Evolutionary conservation across 2,113 vertebrate species (phyloP), one percentile per base, ranked within the genome.

Genomic region (Lepidiolamprologus cunningtoni): DNA sequence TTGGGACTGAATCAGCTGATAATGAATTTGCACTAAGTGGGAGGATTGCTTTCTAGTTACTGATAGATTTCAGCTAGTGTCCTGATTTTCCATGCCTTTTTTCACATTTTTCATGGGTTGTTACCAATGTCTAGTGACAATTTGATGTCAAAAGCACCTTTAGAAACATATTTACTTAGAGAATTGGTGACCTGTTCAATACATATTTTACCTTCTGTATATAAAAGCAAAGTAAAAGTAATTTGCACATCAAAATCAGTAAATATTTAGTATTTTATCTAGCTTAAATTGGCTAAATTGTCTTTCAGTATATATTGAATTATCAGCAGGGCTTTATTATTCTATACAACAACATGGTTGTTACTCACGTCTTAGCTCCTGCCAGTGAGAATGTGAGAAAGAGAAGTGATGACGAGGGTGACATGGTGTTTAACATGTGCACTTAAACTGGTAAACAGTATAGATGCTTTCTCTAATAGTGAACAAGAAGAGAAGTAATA

Each of bases 11-110:
- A 63, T n/a, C 31, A n/a, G 31, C 31, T 63, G 58, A 63, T 61
- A 61, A 33, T 61, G 16, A 61, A 63, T 63, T 63, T 63, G 31
- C 58, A 35, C 58, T 2, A 35, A 35, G 58, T n/a, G 31, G 61
- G 31, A 66, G 61, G 61, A 66, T 66, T 66, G 31, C 61, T 35
- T 66, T 66, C 61, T 66, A 66, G 31, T n/a, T 66, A 63, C 58
- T 35, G 31, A 63, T 63, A 57, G 23, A 54, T 53, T 54, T 54
- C 52, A 58, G 55, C 14, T 58, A 28, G 21, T 55, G 53, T 4
- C 53, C 0, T 55, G 21, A 55, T 23, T 17, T 58, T 31, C 31
- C 61, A 35, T 66, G 6, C 0, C 17, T 12, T 35, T 35, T 63
- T 63, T 35, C 31, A 63, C 58, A 35, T 63, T 63, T 66, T 66